Evolutionary conservation across 1,140 invertebrate genomes (phyloP), one percentile per base, ranked within the genome.

Genomic region (Macrostomum lignano): DNA sequence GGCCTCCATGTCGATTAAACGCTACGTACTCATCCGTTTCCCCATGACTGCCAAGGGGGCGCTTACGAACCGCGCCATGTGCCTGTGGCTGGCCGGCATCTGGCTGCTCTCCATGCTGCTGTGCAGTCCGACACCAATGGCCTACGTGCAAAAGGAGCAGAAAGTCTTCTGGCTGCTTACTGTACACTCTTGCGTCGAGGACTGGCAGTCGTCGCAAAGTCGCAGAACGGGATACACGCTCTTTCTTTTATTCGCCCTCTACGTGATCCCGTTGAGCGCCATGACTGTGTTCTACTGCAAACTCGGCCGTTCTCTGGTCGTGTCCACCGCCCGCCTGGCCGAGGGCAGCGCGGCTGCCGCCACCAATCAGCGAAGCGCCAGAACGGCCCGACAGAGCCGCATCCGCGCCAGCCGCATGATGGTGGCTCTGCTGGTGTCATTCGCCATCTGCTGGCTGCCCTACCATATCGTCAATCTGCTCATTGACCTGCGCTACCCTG

Each of bases 1-100:
- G 35, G 69, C 68, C 0, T 68, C 69, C 0, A 71, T 74, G 67
- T 71, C 70, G 21, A 58, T 74, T 14, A 71, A 74, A 46, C 58
- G 72, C 21, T 72, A 69, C 42, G 47, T 73, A 24, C 71, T 71
- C 6, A 73, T 74, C 40, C 64, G 68, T 24, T 68, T 69, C 47
- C 70, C 71, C 0, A 67, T 73, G 34, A 62, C 66, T 7, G 63
- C 69, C 41, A 59, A 67, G 25, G 62, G 67, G 49, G 53, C 68
- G 31, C 64, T 65, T n/a, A 68, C 65, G 2, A 70, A 68, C 0
- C 59, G 65, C 20, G 47, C 19, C 42, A 54, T 15, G 20, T 17
- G 36, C 1, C 37, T 32, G 25, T 32, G 58, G 1, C 69, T 74
- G 11, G 44, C 59, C 0, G 43, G 58, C 1, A 46, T 74, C 7